Percentiles rank a stretch among this genome's conserved stretches.
These are phyloP conservation scores for Glossosoma conforme DNA, from an alignment of 1,140 invertebrate species.

Conservation along the genomic window DNA sequence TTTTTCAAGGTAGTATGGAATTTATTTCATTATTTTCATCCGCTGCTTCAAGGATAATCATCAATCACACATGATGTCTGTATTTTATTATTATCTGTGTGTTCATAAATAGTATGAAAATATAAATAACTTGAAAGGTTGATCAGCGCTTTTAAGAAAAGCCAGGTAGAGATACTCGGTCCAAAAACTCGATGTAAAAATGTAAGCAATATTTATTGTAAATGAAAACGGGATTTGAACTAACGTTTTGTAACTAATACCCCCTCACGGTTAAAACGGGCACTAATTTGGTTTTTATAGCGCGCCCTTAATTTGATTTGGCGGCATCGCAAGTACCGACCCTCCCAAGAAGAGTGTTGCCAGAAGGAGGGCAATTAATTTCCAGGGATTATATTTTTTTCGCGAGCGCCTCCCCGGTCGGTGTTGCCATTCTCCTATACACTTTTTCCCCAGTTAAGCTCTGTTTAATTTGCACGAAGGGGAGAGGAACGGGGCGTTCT, in stretches of 20 bases:
- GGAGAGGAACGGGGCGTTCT: slow-evolving; percentile 52
- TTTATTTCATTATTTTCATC: too few relatives aligned
- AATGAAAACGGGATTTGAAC: slow-evolving; percentile 54
- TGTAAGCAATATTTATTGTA: slow-evolving; percentile 50
- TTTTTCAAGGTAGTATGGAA: too few relatives aligned
- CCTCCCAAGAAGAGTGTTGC: slow-evolving; percentile 29
- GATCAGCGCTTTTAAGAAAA: slow-evolving; percentile 3
- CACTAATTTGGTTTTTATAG: slow-evolving; percentile 56
- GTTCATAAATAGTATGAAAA: too few relatives aligned
- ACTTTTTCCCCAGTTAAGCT: slow-evolving; percentile 45
- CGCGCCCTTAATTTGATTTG: slow-evolving; percentile 54
- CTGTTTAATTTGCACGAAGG: slow-evolving; percentile 55
- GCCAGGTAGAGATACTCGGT: slow-evolving; percentile 17
- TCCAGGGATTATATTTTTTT: slow-evolving; percentile 52
- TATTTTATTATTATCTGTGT: too few relatives aligned
- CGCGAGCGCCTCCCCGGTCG: slow-evolving; percentile 32
- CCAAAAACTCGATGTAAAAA: slow-evolving; percentile 26
- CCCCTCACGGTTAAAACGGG: slow-evolving; percentile 51
- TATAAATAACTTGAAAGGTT: too few relatives aligned
- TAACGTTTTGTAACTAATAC: slow-evolving; percentile 54
- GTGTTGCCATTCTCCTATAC: slow-evolving; percentile 26
- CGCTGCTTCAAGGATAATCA: too few relatives aligned
- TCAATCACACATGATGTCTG: too few relatives aligned
- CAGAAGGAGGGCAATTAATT: slow-evolving; percentile 50
- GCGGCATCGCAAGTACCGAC: slow-evolving; percentile 41